Conservation (phyloP, 2,797 vertebrate genomes). For the Helarctos malayanus region DNA sequence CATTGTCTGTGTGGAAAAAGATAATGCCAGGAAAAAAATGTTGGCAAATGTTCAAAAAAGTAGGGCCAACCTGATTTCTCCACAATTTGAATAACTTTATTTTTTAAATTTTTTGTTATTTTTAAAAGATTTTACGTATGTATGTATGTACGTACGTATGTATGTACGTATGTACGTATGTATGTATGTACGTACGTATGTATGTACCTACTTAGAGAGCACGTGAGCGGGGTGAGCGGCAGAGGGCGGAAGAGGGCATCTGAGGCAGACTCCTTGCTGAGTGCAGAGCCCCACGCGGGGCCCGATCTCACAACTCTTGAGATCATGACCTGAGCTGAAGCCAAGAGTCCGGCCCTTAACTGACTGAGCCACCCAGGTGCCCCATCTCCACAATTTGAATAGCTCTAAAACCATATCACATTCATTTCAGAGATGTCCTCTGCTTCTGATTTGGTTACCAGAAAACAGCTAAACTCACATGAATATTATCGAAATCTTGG, state of each 20-base stretch:
- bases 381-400: background rate
- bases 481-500: background rate
- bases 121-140: background rate
- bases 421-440: background rate
- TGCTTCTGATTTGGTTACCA: background rate
- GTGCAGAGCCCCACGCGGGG: rapidly evolving
- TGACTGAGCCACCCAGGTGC: background rate
- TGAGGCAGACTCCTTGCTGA: background rate
- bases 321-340: background rate
- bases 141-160: background rate
- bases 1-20: background rate
- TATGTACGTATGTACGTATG: too few relatives aligned
- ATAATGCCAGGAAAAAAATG: background rate
- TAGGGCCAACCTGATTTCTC: background rate
- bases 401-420: background rate
- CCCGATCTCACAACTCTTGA: background rate
- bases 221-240: background rate
- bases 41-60: background rate
- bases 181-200: background rate
- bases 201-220: background rate
- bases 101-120: background rate
- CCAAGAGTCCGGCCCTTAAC: background rate
- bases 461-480: background rate
- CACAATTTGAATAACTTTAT: background rate
- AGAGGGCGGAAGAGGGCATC: background rate